Base-by-base conservation (phyloP, 2,113 vertebrate genomes). In the Psittacara wagleri region DNA sequence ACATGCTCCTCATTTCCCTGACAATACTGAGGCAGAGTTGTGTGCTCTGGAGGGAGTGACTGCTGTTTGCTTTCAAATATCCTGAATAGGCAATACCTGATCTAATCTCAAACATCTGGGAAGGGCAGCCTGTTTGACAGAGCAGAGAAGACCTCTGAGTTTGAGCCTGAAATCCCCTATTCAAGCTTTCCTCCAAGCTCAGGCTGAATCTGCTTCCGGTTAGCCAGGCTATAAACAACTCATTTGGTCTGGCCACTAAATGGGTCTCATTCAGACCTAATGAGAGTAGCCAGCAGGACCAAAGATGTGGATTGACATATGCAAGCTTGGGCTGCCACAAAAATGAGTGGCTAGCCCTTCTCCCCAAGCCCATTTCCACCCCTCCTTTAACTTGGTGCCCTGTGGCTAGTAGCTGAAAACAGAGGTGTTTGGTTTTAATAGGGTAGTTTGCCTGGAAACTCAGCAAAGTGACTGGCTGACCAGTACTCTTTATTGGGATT, bases 1-100 rank as follows among this genome's bases (percentile, higher is more conserved):
- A 82, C 52, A 43, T 80, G 70, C 67, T 86, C 69, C 77, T 86
- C 66, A 78, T 89, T 94, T 91, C 49, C 49, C 29, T 85, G 35
- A 88, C 67, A 89, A 39, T 29, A 73, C 0, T 7, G 48, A 66
- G 83, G 51, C n/a, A 86, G 37, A 74, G 62, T 15, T 82, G 64
- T 41, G 44, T 75, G 61, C 73, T 95, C 55, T 41, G 64, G 81
- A 90, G 69, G 76, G 64, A 79, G 43, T n/a, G 83, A 90, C 62
- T 52, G 31, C n/a, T 75, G 10, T 55, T 92, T 75, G 79, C 88
- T 92, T 92, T 87, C 15, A 79, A 93, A 83, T 43, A 76, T 7
- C 49, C 67, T 25, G n/a, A 75, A 61, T 7, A 25, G 33, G 49
- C 64, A 90, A 90, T 88, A 76, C 18, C 46, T 59, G 41, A 43